Conservation (phyloP, 2,797 vertebrate species). For the Enteromius fasciolatus region DNA sequence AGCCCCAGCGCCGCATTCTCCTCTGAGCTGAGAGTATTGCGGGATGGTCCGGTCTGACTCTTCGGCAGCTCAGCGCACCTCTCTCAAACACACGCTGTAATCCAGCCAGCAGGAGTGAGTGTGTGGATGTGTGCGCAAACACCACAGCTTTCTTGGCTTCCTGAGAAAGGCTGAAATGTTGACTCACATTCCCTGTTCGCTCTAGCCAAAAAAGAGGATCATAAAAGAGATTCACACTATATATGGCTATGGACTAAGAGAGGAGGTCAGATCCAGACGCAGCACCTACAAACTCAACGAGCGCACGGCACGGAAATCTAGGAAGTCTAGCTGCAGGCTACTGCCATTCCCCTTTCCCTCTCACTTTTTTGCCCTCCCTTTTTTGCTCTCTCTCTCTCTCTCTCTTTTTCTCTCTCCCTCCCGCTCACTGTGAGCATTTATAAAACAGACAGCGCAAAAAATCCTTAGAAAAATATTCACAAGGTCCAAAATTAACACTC, state of each 20-base stretch:
- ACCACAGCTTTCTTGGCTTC: conserved; percentile 59
- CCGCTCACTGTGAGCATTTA: conserved; percentile 35
- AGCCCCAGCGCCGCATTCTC: conserved; percentile 56
- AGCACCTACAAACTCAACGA: conserved; percentile 73
- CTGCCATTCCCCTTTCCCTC: conserved; percentile 60
- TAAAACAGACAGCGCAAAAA: not conserved
- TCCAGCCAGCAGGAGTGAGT: conserved; percentile 49
- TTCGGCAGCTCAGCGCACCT: conserved; percentile 44
- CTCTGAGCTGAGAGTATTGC: conserved; percentile 25
- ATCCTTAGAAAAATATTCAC: conserved; percentile 25
- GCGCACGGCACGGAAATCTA: conserved; percentile 66
- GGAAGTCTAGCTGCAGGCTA: conserved; percentile 71
- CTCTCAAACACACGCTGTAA: conserved; percentile 43
- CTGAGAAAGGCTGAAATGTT: conserved; percentile 35
- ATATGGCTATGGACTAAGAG: conserved; percentile 61
- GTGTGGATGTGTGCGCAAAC: conserved; percentile 44
- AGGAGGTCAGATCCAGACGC: conserved; percentile 62
- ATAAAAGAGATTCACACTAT: conserved; percentile 70
- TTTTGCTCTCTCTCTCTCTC: conserved; percentile 51
- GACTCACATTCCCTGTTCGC: conserved; percentile 54
- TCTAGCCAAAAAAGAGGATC: conserved; percentile 52
- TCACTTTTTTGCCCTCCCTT: conserved; percentile 48
- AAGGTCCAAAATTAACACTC: conserved; percentile 1
- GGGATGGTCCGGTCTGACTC: conserved; percentile 45
- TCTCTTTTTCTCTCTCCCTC: conserved; percentile 30